phyloP scores from a whole-genome alignment of 2,888 invertebrate species.

The Cerceris ruficornis region DNA sequence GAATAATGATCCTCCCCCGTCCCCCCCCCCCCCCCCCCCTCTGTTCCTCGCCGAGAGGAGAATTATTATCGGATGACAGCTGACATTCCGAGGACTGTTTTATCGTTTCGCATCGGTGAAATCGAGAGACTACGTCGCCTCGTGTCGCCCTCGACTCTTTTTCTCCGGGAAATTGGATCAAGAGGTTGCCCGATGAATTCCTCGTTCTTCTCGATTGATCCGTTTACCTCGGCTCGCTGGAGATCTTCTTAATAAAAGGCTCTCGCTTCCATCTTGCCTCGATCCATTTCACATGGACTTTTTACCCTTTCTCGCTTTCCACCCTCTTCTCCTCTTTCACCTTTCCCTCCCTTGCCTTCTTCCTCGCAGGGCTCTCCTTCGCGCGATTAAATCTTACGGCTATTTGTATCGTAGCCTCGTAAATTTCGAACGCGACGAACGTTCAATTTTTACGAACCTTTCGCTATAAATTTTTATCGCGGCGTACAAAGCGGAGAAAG shows the following conservation, averaged over 20 bases:
- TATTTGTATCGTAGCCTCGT: too few relatives aligned
- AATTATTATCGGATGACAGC: slow-evolving; percentile 44
- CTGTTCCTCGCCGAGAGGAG: slow-evolving; percentile 27
- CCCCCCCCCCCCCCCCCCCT: not conserved
- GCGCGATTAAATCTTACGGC: too few relatives aligned
- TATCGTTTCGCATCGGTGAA: slow-evolving; percentile 39
- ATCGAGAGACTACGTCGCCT: slow-evolving; percentile 5
- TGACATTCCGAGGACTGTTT: slow-evolving; percentile 45
- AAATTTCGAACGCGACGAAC: too few relatives aligned
- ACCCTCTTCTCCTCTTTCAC: too few relatives aligned
- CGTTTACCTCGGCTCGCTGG: slow-evolving; percentile 35
- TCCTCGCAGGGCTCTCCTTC: too few relatives aligned
- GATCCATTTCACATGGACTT: too few relatives aligned
- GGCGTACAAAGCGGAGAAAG: too few relatives aligned
- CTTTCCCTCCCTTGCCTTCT: too few relatives aligned
- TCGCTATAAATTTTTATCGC: too few relatives aligned
- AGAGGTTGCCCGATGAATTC: slow-evolving; percentile 46
- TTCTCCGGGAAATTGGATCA: slow-evolving; percentile 41
- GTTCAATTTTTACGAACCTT: too few relatives aligned
- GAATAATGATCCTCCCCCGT: slow-evolving; percentile 44
- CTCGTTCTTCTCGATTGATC: slow-evolving; percentile 40
- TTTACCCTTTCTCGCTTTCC: too few relatives aligned
- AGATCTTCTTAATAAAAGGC: slow-evolving; percentile 26
- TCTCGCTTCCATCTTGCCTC: slow-evolving; percentile 3
- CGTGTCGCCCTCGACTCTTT: too few relatives aligned